Conservation (phyloP, 1,140 invertebrate species). For the Psilanteris sp. region DNA sequence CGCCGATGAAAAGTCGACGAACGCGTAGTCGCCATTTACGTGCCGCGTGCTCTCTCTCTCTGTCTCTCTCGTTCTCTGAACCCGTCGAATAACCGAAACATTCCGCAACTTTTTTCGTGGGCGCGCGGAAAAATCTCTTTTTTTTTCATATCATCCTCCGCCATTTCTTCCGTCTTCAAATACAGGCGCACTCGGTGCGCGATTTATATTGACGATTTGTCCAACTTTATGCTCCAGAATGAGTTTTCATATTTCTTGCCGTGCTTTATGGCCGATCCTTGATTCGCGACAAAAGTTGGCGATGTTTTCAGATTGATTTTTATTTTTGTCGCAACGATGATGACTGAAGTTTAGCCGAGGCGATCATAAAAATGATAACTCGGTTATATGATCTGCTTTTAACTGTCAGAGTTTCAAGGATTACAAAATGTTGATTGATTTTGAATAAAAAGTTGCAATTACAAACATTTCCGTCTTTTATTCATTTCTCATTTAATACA, state of each 20-base stretch:
- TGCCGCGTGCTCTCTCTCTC: background rate
- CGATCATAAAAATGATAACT: conserved; percentile 9
- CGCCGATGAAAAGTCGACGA: conserved; percentile 27
- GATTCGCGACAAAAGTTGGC: conserved; percentile 8
- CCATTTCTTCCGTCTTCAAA: conserved; percentile 4
- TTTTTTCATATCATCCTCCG: too few species aligned
- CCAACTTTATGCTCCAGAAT: conserved; percentile 28
- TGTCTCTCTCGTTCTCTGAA: background rate
- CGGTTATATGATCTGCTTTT: too few species aligned
- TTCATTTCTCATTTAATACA: too few species aligned
- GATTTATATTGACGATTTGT: conserved; percentile 35
- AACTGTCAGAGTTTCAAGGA: too few species aligned
- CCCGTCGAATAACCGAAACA: conserved; percentile 4
- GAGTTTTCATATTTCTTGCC: conserved; percentile 25
- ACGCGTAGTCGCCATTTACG: conserved; percentile 15
- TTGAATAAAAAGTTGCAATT: too few species aligned
- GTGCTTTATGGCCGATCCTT: conserved; percentile 36
- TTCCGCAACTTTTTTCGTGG: too few species aligned
- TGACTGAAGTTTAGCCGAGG: background rate
- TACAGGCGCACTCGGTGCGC: conserved; percentile 15
- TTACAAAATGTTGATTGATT: too few species aligned
- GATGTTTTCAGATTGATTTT: conserved; percentile 16
- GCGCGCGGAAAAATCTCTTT: background rate
- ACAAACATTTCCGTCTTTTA: too few species aligned
- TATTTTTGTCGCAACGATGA: conserved; percentile 3